Percentiles rank a stretch among this genome's conserved stretches.
Evolutionary conservation across 2,888 invertebrate species (phyloP).

Genomic region (Axea sp.): DNA sequence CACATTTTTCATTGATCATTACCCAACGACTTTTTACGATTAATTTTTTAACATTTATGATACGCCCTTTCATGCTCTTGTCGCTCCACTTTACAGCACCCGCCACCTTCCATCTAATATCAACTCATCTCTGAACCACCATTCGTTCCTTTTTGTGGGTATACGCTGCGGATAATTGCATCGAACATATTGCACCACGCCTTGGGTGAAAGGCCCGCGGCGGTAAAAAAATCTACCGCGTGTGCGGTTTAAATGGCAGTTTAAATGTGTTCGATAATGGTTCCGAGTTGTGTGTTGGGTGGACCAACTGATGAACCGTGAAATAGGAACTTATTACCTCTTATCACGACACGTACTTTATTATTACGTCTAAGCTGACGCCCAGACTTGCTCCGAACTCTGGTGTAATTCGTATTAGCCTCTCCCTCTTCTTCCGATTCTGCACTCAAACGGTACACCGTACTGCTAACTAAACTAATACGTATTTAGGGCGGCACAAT

Average conservation of each 20-base stretch:
- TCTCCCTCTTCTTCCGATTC: not conserved
- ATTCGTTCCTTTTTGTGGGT: slow-evolving; percentile 28
- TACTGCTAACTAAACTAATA: slow-evolving; percentile 12
- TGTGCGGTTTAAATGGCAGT: slow-evolving; percentile 63
- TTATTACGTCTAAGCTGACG: slow-evolving; percentile 45
- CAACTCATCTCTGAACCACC: slow-evolving; percentile 26
- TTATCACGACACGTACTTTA: slow-evolving; percentile 60
- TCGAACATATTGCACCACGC: slow-evolving; percentile 73
- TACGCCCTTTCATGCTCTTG: not conserved
- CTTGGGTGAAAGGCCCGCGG: slow-evolving; percentile 71
- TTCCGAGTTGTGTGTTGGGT: slow-evolving; percentile 59
- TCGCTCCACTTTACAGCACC: slow-evolving; percentile 17
- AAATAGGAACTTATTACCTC: slow-evolving; percentile 76
- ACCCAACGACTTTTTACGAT: too few species aligned
- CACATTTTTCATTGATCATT: too few species aligned
- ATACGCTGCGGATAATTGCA: slow-evolving; percentile 67
- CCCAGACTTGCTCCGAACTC: slow-evolving; percentile 24
- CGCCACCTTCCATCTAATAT: slow-evolving; percentile 14
- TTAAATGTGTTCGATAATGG: slow-evolving; percentile 63
- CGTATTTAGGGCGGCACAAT: slow-evolving; percentile 21
- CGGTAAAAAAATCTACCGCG: slow-evolving; percentile 63
- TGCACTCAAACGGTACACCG: slow-evolving; percentile 5
- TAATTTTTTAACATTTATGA: too few species aligned
- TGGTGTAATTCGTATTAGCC: slow-evolving; percentile 22
- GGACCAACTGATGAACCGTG: slow-evolving; percentile 70